Percentiles rank a stretch among this genome's conserved stretches.
Evolutionary conservation across 2,797 vertebrate genomes (phyloP).

Genomic region (Leucoraja ocellata): DNA sequence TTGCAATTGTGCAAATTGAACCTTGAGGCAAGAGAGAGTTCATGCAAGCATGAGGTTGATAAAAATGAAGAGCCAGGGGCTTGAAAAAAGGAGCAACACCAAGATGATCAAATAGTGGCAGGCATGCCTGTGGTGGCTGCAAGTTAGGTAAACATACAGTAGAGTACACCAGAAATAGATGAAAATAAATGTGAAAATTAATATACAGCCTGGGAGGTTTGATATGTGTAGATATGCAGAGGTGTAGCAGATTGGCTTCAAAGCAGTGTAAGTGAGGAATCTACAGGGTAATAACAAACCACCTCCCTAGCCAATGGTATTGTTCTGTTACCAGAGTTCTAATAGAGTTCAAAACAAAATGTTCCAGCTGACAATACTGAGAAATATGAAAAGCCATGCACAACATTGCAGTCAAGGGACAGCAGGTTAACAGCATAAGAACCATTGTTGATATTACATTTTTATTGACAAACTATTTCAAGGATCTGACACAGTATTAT

Average conservation of each 20-base stretch:
- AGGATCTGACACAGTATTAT: background rate
- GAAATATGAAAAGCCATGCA: background rate
- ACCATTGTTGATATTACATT: background rate
- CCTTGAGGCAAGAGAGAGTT: background rate
- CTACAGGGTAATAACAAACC: background rate
- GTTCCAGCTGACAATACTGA: background rate
- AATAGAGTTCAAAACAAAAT: conserved; percentile 11
- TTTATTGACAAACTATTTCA: background rate
- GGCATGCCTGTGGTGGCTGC: background rate
- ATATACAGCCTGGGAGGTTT: background rate
- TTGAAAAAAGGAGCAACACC: background rate
- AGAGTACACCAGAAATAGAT: conserved; percentile 7
- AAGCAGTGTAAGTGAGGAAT: background rate
- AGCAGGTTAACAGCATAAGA: background rate
- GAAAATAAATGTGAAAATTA: background rate
- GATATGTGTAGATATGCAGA: background rate
- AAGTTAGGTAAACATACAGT: background rate
- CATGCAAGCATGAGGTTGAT: conserved; percentile 11
- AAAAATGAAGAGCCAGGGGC: conserved; percentile 6
- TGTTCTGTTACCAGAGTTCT: background rate
- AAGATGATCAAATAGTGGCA: conserved; percentile 2
- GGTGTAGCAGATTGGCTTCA: background rate
- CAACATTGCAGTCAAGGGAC: background rate
- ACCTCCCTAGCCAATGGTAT: background rate
- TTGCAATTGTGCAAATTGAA: background rate